A percentile compares a stretch with the other conserved stretches of the same genome.
Evolutionary conservation across 2,797 vertebrate genomes (phyloP).

Genomic region (Echiichthys vipera): DNA sequence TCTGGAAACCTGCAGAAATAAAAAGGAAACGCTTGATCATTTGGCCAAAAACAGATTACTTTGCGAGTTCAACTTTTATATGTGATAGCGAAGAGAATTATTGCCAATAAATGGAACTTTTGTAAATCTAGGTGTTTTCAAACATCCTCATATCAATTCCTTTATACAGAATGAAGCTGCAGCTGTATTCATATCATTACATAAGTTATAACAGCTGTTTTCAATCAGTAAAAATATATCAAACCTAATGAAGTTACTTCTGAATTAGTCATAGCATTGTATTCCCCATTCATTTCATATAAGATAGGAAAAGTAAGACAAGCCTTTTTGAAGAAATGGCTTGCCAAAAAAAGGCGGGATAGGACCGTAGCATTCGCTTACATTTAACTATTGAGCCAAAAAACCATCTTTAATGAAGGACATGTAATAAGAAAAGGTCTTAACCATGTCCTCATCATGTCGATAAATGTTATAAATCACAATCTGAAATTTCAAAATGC

Average conservation of each 20-base stretch:
- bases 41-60: not conserved
- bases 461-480: not conserved
- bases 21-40: slow-evolving; percentile 33
- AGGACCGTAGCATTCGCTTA: not conserved
- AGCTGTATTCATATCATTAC: not conserved
- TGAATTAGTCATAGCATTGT: not conserved
- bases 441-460: not conserved
- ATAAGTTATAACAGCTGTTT: not conserved
- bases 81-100: not conserved
- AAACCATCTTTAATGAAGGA: not conserved
- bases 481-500: not conserved
- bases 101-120: not conserved
- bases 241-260: not conserved
- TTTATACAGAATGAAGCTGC: not conserved
- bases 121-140: not conserved
- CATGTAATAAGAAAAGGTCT: not conserved
- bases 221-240: not conserved
- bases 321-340: not conserved
- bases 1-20: slow-evolving; percentile 67
- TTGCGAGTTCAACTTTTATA: not conserved
- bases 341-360: slow-evolving; percentile 5
- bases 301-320: not conserved
- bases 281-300: not conserved
- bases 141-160: not conserved
- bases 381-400: not conserved